These are phyloP conservation scores for Falco naumanni DNA, from an alignment of 2,797 vertebrate species.

Conservation along the genomic window DNA sequence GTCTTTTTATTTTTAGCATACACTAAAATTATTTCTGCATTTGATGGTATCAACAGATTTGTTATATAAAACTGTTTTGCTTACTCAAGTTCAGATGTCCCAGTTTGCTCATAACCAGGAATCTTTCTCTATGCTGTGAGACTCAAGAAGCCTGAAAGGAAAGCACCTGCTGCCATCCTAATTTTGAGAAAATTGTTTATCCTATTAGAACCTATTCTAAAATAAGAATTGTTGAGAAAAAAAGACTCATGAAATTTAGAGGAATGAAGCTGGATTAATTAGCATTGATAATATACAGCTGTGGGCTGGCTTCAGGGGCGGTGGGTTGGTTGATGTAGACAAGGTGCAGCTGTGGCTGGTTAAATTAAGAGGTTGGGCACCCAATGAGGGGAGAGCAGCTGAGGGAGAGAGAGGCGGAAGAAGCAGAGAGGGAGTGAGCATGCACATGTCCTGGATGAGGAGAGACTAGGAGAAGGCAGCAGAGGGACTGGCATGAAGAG, in stretches of 20 bases:
- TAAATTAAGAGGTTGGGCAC: too few relatives aligned
- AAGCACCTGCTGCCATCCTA: not conserved
- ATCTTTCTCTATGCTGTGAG: not conserved
- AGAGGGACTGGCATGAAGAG: too few relatives aligned
- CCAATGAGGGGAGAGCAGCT: too few relatives aligned
- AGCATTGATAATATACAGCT: too few relatives aligned
- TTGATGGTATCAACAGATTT: not conserved
- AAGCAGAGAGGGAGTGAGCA: too few relatives aligned
- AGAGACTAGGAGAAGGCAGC: too few relatives aligned
- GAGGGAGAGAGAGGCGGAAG: too few relatives aligned
- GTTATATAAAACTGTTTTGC: not conserved
- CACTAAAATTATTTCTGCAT: not conserved
- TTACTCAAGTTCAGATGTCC: not conserved
- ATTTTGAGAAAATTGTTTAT: not conserved
- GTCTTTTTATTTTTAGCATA: not conserved
- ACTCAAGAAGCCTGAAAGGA: not conserved
- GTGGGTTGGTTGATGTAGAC: too few relatives aligned
- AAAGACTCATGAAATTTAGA: not conserved
- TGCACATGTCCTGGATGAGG: too few relatives aligned
- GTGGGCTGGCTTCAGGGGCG: too few relatives aligned
- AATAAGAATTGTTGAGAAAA: not conserved
- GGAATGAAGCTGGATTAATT: too few relatives aligned
- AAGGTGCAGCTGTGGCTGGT: too few relatives aligned
- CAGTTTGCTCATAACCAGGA: not conserved
- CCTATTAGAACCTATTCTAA: not conserved